Percentiles rank a stretch among this genome's conserved stretches.
Evolutionary conservation across 35 echinoderm and acorn worm species (phyloP).

Genomic region (Antedon bifida): DNA sequence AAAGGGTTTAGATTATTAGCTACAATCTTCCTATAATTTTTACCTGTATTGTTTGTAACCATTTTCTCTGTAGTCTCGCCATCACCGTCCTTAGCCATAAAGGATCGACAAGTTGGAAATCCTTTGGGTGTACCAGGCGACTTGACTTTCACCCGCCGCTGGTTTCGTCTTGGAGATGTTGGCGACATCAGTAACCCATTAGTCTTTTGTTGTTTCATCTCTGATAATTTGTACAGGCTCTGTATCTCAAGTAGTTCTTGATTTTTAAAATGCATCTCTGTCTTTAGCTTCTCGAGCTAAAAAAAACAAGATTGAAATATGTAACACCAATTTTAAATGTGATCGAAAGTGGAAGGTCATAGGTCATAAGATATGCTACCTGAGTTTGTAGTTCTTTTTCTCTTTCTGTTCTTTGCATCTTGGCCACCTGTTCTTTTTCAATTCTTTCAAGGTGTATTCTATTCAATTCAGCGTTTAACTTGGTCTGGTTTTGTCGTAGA

Average conservation of each 20-base stretch:
- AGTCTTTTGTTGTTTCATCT: neutral
- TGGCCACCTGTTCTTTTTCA: slow-evolving; percentile 40
- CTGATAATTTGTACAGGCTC: slow-evolving; percentile 38
- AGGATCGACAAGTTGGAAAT: slow-evolving; percentile 60
- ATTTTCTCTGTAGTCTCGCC: slow-evolving; percentile 16
- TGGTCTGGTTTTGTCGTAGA: slow-evolving; percentile 60
- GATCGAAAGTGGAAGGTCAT: neutral
- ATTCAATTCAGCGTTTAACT: slow-evolving; percentile 54
- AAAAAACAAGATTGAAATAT: neutral
- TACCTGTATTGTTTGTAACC: slow-evolving; percentile 35
- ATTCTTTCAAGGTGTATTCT: slow-evolving; percentile 45
- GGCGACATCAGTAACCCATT: neutral
- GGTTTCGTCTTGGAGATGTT: neutral
- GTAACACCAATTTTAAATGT: neutral
- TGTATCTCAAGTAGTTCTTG: slow-evolving; percentile 67
- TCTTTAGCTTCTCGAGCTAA: slow-evolving; percentile 73
- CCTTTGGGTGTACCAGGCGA: slow-evolving; percentile 4
- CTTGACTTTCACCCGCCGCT: neutral
- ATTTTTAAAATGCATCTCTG: slow-evolving; percentile 89
- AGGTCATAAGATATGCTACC: slow-evolving; percentile 12
- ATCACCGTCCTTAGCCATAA: slow-evolving; percentile 32
- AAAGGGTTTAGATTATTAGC: no score
- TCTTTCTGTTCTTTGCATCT: slow-evolving; percentile 32
- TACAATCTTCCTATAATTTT: no score
- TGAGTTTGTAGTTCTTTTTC: slow-evolving; percentile 63